These are phyloP conservation scores for Eristalinus aeneus DNA, from an alignment of 2,888 invertebrate genomes.

Conservation along the genomic window DNA sequence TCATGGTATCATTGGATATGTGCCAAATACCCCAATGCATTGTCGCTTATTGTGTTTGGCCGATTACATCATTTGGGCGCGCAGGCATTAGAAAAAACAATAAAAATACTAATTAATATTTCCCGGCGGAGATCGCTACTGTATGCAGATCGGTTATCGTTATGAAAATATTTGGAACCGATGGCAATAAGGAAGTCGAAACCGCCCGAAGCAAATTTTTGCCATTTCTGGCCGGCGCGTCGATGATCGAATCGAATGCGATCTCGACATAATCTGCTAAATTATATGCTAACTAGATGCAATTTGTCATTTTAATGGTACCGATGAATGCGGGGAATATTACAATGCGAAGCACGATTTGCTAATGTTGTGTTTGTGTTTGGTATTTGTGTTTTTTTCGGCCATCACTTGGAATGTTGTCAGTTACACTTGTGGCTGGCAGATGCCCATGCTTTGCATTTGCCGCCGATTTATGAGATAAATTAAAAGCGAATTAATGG, in stretches of 20 bases:
- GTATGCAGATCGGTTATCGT: constrained; percentile 45
- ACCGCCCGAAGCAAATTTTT: constrained; percentile 22
- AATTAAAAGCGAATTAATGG: not conserved
- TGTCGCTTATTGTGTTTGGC: not conserved
- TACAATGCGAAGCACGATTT: constrained; percentile 34
- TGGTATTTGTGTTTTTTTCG: not conserved
- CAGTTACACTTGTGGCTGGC: not conserved
- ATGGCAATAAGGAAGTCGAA: constrained; percentile 56
- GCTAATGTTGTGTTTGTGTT: constrained; percentile 12
- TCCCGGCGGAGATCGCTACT: constrained; percentile 19
- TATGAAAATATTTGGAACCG: constrained; percentile 21
- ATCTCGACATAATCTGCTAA: constrained; percentile 42
- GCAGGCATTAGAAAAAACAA: constrained; percentile 59
- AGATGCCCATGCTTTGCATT: not conserved
- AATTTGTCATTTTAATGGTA: constrained; percentile 54
- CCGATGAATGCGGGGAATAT: constrained; percentile 12
- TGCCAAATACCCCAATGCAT: constrained; percentile 56
- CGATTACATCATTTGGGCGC: constrained; percentile 63
- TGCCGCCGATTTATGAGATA: not conserved
- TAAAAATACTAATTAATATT: constrained; percentile 58
- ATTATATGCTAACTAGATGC: constrained; percentile 58
- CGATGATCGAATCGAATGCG: constrained; percentile 45
- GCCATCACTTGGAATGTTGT: constrained; percentile 4
- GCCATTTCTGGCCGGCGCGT: constrained; percentile 12
- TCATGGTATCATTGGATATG: constrained; percentile 47